These are phyloP conservation scores for Lutraria rhynchaena DNA, from an alignment of 1,140 invertebrate genomes.

Conservation along the genomic window DNA sequence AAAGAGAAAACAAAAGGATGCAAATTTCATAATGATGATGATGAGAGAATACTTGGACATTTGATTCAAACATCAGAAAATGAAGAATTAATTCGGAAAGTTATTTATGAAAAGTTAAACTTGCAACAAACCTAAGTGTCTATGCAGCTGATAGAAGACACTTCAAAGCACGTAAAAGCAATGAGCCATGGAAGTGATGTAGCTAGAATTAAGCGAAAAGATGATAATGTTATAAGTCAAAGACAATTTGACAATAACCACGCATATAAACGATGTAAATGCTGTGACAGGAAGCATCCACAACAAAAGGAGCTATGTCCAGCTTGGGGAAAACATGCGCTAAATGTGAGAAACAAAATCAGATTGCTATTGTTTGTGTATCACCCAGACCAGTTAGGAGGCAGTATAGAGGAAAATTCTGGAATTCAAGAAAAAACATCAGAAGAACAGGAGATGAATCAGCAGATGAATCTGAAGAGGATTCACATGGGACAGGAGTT, in stretches of 20 bases:
- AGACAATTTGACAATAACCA: slow-evolving; percentile 4
- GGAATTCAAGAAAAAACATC: neutral
- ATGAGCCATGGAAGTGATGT: too few relatives aligned
- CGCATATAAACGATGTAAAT: neutral
- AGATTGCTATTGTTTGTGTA: slow-evolving; percentile 2
- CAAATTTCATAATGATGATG: slow-evolving; percentile 4
- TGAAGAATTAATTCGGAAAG: too few relatives aligned
- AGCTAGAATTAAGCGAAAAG: neutral
- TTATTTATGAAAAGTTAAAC: too few relatives aligned
- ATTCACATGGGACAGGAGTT: neutral
- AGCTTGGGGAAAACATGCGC: slow-evolving; percentile 3
- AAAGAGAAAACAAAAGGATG: neutral
- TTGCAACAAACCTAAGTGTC: too few relatives aligned
- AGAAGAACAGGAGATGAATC: slow-evolving; percentile 4
- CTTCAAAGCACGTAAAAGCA: too few relatives aligned
- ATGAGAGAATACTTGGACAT: too few relatives aligned
- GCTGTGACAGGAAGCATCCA: slow-evolving; percentile 3
- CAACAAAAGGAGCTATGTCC: slow-evolving; percentile 2
- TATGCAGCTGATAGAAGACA: too few relatives aligned
- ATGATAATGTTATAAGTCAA: neutral
- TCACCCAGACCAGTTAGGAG: neutral
- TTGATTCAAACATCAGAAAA: too few relatives aligned
- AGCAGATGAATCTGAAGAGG: neutral
- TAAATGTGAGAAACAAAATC: too few relatives aligned
- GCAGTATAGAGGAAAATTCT: too few relatives aligned